Conservation (phyloP, 2,888 invertebrate genomes). For the Drosophila pegasa region DNA sequence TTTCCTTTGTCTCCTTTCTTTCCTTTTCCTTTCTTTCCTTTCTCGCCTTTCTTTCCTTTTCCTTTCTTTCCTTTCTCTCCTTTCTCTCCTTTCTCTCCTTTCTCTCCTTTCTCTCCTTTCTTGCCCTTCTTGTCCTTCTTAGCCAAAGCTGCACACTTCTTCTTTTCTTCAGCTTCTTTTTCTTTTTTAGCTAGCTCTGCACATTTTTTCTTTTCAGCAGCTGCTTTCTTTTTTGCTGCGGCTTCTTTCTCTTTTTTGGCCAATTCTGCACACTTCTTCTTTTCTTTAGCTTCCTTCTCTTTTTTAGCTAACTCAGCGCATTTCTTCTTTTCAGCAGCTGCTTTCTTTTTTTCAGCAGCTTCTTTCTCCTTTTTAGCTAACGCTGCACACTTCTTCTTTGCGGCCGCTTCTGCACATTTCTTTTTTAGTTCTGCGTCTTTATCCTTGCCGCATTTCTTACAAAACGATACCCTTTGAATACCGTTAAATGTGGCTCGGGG, state of each 20-base stretch:
- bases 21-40: no score
- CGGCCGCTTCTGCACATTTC: neutral
- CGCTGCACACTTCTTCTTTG: neutral
- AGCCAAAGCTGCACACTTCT: neutral
- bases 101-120: no score
- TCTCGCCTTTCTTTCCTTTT: no score
- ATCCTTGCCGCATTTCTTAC: neutral
- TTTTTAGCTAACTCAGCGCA: neutral
- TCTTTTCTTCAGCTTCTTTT: neutral
- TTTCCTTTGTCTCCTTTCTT: neutral
- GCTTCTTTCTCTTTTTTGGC: neutral
- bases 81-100: neutral
- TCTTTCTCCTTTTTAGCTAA: no score
- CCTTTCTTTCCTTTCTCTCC: no score
- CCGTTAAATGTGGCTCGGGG: neutral
- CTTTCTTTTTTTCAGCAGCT: neutral
- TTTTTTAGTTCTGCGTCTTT: neutral
- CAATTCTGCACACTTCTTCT: neutral
- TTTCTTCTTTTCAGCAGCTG: neutral
- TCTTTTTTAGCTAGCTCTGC: neutral
- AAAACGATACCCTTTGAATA: neutral
- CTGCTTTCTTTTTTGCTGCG: neutral
- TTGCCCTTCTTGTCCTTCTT: neutral
- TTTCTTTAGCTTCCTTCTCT: neutral
- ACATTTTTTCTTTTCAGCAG: neutral